Evolutionary conservation across 53 echinoderm and acorn worm genomes (phyloP), one percentile per base, ranked within the genome.

Genomic region (Henricia sp.): DNA sequence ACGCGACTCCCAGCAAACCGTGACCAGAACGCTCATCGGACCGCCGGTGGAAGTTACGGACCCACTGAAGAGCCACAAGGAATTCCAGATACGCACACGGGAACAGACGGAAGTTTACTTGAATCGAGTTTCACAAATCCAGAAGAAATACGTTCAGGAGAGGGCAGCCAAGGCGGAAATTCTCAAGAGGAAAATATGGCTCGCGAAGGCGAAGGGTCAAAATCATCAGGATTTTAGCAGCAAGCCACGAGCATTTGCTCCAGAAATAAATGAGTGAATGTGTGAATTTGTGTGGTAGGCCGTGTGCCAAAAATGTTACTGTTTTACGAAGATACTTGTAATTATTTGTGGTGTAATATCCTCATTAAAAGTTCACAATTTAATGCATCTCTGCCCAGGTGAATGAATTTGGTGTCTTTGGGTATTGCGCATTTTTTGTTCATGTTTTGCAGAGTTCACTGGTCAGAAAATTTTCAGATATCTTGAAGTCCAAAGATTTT

Each of bases 81-180:
- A 92, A 36, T 99, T 99, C 64, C 92, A 92, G 74, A 85, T 99
- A 48, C 68, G 95, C 33, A 95, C 99, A 16, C 80, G 92, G 16
- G 84, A 83, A 77, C 99, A 99, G 91, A 90, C 92, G 11, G 53
- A 97, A 59, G 84, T 86, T 30, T 99, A 99, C 74, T 35, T 99
- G 62, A 54, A 80, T 43, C 68, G 84, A 27, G 92, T 99, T 26
- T 67, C 82, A n/a, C 63, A 83, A 55, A 83, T 95, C 46, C 99
- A 99, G 38, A 67, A 84, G 66, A 88, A 87, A 29, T 68, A 99
- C 46, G 33, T 71, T 65, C 62, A 77, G 41, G 88, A 86, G 66
- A 90, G 91, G 80, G 46, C 28, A 11, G 65, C 30, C 1, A 90
- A 90, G 57, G 82, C 40, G 28, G 78, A 90, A 40, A 68, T 32